Evolutionary conservation across 2,113 vertebrate genomes (phyloP), one percentile per base, ranked within the genome.

Genomic region (Alces alces): DNA sequence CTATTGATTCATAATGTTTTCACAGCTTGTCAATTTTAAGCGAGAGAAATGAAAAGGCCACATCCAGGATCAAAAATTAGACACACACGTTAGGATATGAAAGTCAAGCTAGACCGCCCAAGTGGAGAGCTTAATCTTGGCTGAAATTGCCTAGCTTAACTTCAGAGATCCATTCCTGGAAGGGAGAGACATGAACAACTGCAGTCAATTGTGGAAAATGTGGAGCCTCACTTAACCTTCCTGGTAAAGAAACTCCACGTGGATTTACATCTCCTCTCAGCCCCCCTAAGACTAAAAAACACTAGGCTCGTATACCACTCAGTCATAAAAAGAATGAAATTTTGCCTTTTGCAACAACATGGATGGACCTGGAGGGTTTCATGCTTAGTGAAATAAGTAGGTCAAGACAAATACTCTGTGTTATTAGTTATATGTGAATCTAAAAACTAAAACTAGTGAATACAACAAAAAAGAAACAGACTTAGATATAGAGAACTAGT

Each of bases 41-140:
- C 47, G 88, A 87, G 90, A 79, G 47, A 96, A 91, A 93, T 27
- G 27, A 79, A 96, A 96, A 85, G 2, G n/a, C 21, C 16, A 93
- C 25, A 87, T 39, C 30, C 4, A 84, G 15, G 36, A 89, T 17
- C 70, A 52, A 86, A 90, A 95, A 55, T 78, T 43, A 86, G 58
- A 92, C 17, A 89, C 86, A 87, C 12, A 58, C 7, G 1, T 58
- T 36, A 78, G 36, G 7, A 91, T 8, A 54, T 14, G 4, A 78
- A 91, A 92, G 33, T 11, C 78, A n/a, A 93, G 95, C 43, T 76
- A 50, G n/a, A 57, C 4, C 17, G 1, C 54, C 73, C 79, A 85
- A 47, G 86, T 8, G 10, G 47, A 25, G 43, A 45, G 87, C 15
- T 60, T 25, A 54, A 21, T 17, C 43, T 25, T 39, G 60, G 45